These are phyloP conservation scores for Phortica okadai DNA, from an alignment of 2,888 invertebrate species.

Conservation along the genomic window DNA sequence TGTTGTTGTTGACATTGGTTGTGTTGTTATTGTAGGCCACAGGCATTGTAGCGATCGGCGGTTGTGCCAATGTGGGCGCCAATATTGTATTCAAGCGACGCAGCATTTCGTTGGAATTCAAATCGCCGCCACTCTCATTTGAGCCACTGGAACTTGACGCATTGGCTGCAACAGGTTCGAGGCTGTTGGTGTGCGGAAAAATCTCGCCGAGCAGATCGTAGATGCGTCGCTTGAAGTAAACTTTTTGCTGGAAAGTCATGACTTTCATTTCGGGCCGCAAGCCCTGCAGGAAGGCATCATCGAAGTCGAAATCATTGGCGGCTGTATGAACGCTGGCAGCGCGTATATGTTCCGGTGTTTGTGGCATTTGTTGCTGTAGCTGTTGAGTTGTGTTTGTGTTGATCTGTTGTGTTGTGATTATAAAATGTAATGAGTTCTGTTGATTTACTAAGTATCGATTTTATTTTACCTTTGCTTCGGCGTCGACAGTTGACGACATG, in stretches of 20 bases:
- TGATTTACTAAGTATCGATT: neutral
- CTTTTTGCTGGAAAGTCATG: conserved; percentile 72
- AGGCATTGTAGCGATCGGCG: neutral
- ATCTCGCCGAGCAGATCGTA: conserved; percentile 71
- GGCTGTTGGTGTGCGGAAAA: conserved; percentile 45
- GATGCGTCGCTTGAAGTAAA: conserved; percentile 70
- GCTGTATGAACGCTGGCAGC: neutral
- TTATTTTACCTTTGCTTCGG: neutral
- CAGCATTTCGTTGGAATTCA: neutral
- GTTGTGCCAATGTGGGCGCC: conserved; percentile 31
- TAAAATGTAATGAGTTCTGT: neutral
- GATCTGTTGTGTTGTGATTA: neutral
- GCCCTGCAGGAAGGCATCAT: conserved; percentile 68
- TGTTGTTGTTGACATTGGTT: neutral
- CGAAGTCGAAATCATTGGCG: conserved; percentile 56
- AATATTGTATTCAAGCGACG: neutral
- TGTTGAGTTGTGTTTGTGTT: neutral
- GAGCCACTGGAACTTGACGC: conserved; percentile 4
- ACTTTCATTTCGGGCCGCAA: conserved; percentile 71
- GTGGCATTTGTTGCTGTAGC: neutral
- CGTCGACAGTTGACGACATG: neutral
- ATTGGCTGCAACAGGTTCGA: conserved; percentile 34
- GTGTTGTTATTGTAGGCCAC: neutral
- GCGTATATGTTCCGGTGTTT: neutral
- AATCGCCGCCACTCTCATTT: neutral